phyloP scores from a whole-genome alignment of 1,140 invertebrate species.

The Drosophila sulfurigaster region DNA sequence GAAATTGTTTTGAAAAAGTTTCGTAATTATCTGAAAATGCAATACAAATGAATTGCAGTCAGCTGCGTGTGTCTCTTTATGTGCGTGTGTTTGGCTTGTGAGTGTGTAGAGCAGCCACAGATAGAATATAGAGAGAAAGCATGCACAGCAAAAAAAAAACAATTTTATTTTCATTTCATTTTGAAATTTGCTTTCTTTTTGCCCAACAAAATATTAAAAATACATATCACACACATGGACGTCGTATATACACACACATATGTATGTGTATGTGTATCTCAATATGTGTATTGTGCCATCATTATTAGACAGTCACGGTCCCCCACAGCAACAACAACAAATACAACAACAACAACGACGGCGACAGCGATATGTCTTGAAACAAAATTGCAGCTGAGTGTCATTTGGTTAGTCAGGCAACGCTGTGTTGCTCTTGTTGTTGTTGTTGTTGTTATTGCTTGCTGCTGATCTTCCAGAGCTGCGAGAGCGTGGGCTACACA shows the following conservation, averaged over 20 bases:
- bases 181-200: conserved; percentile 24
- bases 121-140: conserved; percentile 40
- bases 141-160: conserved; percentile 11
- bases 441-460: conserved; percentile 24
- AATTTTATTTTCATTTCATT: conserved; percentile 49
- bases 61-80: conserved; percentile 31
- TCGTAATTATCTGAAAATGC: conserved; percentile 54
- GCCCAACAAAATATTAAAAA: conserved; percentile 16
- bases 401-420: conserved; percentile 49
- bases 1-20: conserved; percentile 51
- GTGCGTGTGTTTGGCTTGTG: conserved; percentile 11
- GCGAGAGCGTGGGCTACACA: conserved; percentile 47
- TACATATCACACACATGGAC: conserved; percentile 18
- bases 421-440: conserved; percentile 33
- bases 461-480: conserved; percentile 56
- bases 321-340: conserved; percentile 25
- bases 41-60: conserved; percentile 44
- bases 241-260: background rate
- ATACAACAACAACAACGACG: conserved; percentile 14
- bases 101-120: conserved; percentile 8
- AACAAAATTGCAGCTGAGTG: conserved; percentile 53
- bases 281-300: conserved; percentile 25
- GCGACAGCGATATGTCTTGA: conserved; percentile 27
- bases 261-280: background rate
- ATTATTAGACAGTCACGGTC: conserved; percentile 44